These are phyloP conservation scores for Trichogramma evanescens DNA, from an alignment of 2,888 invertebrate genomes.

Conservation along the genomic window DNA sequence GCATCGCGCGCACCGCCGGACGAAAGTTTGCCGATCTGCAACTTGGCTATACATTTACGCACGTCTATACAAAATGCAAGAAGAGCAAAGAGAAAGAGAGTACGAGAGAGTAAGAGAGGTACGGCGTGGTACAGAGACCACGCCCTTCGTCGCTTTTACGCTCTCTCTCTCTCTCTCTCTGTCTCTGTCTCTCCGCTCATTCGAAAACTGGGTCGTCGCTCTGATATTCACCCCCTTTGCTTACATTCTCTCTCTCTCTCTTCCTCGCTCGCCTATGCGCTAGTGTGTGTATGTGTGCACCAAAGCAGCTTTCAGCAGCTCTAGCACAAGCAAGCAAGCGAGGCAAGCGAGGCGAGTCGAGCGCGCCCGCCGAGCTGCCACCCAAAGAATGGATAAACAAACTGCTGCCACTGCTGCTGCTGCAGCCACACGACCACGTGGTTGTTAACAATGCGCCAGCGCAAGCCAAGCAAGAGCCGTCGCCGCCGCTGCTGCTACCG, in stretches of 20 bases:
- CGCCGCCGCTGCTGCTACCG: background rate
- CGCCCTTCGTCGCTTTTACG: constrained; percentile 16
- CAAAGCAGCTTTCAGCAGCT: too few relatives aligned
- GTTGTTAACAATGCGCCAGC: background rate
- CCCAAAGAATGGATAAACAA: too few relatives aligned
- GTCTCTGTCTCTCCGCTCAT: background rate
- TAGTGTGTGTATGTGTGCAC: too few relatives aligned
- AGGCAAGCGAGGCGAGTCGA: background rate
- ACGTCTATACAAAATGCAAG: background rate
- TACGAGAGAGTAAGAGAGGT: background rate
- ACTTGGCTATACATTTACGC: background rate
- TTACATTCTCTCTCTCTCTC: background rate
- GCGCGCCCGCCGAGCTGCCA: too few relatives aligned
- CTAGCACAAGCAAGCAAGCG: too few relatives aligned
- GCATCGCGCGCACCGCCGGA: too few relatives aligned
- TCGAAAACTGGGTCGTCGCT: constrained; percentile 12
- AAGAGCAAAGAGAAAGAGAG: background rate
- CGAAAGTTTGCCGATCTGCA: too few relatives aligned
- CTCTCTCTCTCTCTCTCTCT: background rate
- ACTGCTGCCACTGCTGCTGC: too few relatives aligned
- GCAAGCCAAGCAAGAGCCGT: background rate
- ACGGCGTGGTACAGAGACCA: constrained; percentile 3
- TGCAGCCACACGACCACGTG: too few relatives aligned
- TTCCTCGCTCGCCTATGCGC: background rate
- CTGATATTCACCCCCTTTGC: constrained; percentile 6